These are phyloP conservation scores for Maniola jurtina DNA, from an alignment of 1,140 invertebrate genomes.

Conservation along the genomic window DNA sequence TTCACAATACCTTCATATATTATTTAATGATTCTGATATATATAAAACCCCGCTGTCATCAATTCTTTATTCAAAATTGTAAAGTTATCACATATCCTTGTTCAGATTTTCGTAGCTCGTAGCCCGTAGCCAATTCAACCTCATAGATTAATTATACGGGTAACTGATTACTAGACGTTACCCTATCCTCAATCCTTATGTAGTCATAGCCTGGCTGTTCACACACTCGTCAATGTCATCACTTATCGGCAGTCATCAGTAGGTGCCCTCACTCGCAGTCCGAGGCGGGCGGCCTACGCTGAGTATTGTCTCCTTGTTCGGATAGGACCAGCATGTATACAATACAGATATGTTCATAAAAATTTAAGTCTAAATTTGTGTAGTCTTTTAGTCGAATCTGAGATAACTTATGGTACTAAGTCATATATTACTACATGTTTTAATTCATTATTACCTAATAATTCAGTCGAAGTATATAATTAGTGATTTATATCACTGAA, in stretches of 20 bases:
- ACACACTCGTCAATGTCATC: neutral
- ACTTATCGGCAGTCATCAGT: neutral
- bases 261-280: neutral
- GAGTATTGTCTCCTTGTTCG: conserved; percentile 73
- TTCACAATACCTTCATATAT: neutral
- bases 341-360: conserved; percentile 75
- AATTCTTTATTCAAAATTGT: conserved; percentile 20
- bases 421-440: conserved; percentile 59
- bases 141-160: neutral
- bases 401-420: conserved; percentile 72
- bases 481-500: conserved; percentile 67
- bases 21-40: too few relatives aligned
- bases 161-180: neutral
- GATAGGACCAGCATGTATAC: conserved; percentile 62
- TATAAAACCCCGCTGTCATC: neutral
- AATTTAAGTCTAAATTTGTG: conserved; percentile 73
- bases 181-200: neutral
- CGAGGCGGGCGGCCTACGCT: conserved; percentile 20
- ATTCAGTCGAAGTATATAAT: conserved; percentile 73
- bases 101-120: conserved; percentile 14
- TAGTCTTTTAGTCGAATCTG: conserved; percentile 77
- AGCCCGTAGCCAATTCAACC: neutral
- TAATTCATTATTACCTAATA: conserved; percentile 65
- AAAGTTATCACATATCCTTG: conserved; percentile 27
- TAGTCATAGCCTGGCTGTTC: conserved; percentile 21